Conservation (phyloP, 2,113 vertebrate genomes). For the Chionis minor region DNA sequence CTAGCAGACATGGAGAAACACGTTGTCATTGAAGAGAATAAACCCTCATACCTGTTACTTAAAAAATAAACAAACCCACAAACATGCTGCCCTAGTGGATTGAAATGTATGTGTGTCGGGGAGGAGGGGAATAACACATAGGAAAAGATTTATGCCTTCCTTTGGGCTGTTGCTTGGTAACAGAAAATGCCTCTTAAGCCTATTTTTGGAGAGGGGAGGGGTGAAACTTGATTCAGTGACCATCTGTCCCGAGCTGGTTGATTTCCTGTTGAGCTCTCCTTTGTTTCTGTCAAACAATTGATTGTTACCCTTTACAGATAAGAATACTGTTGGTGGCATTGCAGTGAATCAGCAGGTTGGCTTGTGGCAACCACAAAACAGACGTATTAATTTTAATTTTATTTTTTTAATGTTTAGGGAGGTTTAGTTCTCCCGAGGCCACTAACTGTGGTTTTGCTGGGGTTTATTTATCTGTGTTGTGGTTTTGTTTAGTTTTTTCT, state of each 20-base stretch:
- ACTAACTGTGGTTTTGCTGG: not conserved
- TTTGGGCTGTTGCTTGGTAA: slow-evolving; percentile 71
- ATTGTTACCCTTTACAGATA: slow-evolving; percentile 89
- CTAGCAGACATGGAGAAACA: not conserved
- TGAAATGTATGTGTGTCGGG: slow-evolving; percentile 23
- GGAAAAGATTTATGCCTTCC: slow-evolving; percentile 70
- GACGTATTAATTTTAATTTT: not conserved
- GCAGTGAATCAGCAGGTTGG: slow-evolving; percentile 72
- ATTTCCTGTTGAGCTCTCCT: slow-evolving; percentile 87
- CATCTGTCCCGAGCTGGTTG: slow-evolving; percentile 90
- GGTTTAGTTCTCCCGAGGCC: not conserved
- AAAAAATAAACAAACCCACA: slow-evolving; percentile 16
- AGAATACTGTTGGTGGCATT: slow-evolving; percentile 76
- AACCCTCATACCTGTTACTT: not conserved
- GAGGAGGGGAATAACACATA: slow-evolving; percentile 33
- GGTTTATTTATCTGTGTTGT: not conserved
- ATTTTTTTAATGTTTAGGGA: not conserved
- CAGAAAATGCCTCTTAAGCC: slow-evolving; percentile 73
- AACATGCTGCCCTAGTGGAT: not conserved
- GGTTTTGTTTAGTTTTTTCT: not conserved
- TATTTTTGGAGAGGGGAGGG: slow-evolving; percentile 81
- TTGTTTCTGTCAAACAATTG: slow-evolving; percentile 94
- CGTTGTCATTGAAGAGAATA: not conserved
- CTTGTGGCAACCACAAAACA: slow-evolving; percentile 31
- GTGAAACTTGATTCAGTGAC: slow-evolving; percentile 86